phyloP scores from a whole-genome alignment of 2,113 vertebrate genomes.

The Acanthochromis polyacanthus region DNA sequence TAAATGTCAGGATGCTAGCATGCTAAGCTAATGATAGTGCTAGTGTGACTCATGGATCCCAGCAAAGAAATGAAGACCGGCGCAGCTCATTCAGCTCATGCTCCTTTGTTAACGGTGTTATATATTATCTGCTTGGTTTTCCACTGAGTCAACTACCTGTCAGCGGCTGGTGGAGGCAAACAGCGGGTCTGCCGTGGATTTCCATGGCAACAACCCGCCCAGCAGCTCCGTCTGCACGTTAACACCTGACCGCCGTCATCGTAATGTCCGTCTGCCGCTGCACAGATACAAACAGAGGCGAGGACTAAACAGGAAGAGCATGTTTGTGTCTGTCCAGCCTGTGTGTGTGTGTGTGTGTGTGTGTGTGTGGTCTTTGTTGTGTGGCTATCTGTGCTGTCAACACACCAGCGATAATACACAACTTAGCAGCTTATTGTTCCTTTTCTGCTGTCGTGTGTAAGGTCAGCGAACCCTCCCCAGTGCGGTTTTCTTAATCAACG shows the following conservation, averaged over 20 bases:
- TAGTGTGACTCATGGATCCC: too few relatives aligned
- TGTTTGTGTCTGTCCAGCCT: slow-evolving; percentile 13
- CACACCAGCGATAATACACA: background rate
- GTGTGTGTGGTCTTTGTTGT: background rate
- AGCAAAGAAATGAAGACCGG: background rate
- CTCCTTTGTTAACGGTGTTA: background rate
- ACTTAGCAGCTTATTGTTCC: slow-evolving; percentile 10
- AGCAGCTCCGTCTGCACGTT: slow-evolving; percentile 12
- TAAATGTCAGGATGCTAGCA: too few relatives aligned
- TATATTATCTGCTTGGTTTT: slow-evolving; percentile 25
- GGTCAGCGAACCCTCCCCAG: background rate
- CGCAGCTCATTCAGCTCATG: slow-evolving; percentile 3
- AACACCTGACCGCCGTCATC: slow-evolving; percentile 25
- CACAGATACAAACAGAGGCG: background rate
- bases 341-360: background rate
- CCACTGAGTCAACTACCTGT: slow-evolving; percentile 34
- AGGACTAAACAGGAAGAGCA: slow-evolving; percentile 19
- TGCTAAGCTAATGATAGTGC: too few relatives aligned
- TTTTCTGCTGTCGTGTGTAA: background rate
- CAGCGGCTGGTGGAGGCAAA: slow-evolving; percentile 26
- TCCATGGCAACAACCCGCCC: slow-evolving; percentile 68
- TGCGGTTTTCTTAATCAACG: slow-evolving; percentile 20
- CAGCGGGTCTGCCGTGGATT: slow-evolving; percentile 42
- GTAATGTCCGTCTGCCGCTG: slow-evolving; percentile 1
- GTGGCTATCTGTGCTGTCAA: slow-evolving; percentile 1